phyloP scores from a whole-genome alignment of 2,113 vertebrate species.

The Clupea harengus region DNA sequence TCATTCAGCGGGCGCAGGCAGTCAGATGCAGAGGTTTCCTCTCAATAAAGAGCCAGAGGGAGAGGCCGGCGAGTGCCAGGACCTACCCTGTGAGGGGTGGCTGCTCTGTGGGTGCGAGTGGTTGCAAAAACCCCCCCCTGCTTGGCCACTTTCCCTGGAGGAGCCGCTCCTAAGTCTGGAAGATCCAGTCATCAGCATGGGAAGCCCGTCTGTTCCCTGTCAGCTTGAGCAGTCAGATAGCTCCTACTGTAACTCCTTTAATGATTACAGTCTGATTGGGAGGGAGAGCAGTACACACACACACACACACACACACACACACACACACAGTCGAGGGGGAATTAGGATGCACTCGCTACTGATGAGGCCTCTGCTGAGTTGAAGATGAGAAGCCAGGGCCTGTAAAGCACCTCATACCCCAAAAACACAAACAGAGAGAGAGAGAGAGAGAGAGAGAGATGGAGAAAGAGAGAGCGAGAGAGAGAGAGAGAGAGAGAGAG shows the following conservation, averaged over 20 bases:
- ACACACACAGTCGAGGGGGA: not conserved
- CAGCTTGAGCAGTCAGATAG: not conserved
- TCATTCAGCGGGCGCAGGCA: conserved; percentile 55
- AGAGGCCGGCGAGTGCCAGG: conserved; percentile 46
- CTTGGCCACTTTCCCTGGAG: conserved; percentile 41
- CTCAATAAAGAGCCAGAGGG: conserved; percentile 52
- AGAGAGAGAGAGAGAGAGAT: not conserved
- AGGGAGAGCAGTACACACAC: not conserved
- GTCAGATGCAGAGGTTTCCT: conserved; percentile 44
- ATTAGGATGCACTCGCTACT: not conserved
- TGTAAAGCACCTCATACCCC: not conserved
- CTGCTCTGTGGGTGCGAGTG: conserved; percentile 45
- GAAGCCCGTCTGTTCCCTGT: not conserved
- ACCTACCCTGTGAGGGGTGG: conserved; percentile 44
- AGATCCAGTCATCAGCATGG: conserved; percentile 14
- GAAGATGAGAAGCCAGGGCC: not conserved
- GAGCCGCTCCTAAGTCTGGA: conserved; percentile 24
- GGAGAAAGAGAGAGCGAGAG: not conserved
- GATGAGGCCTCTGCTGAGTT: not conserved
- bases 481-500: not conserved
- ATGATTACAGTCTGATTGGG: not conserved
- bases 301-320: conserved; percentile 22
- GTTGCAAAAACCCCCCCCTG: conserved; percentile 40
- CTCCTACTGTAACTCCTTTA: not conserved
- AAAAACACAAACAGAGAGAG: not conserved